Evolutionary conservation across 2,113 vertebrate species (phyloP).

Genomic region (Melierax canorus): DNA sequence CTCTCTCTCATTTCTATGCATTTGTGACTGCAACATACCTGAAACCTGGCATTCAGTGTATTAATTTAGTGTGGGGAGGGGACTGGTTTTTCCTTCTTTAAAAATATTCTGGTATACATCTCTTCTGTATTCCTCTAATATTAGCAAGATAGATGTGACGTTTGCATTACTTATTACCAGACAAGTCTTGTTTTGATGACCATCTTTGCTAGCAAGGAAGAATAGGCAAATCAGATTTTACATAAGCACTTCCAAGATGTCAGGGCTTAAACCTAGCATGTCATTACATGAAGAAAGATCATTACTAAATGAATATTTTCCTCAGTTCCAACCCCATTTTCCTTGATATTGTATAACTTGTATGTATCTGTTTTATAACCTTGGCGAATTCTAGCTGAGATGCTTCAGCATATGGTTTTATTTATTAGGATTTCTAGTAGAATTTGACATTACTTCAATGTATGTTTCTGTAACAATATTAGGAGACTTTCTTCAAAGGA

Average conservation of each 20-base stretch:
- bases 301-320: slow-evolving; percentile 21
- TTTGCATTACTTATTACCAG: slow-evolving; percentile 13
- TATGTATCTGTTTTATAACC: background rate
- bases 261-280: background rate
- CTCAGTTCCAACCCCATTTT: background rate
- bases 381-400: background rate
- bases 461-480: background rate
- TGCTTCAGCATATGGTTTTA: background rate
- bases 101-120: background rate
- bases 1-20: background rate
- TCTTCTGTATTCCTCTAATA: background rate
- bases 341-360: background rate
- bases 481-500: slow-evolving; percentile 15
- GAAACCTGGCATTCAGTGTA: background rate
- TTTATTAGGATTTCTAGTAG: background rate
- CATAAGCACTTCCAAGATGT: slow-evolving; percentile 18
- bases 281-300: background rate
- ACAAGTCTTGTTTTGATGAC: slow-evolving; percentile 40
- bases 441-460: background rate
- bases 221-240: slow-evolving; percentile 35
- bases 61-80: background rate
- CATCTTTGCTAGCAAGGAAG: slow-evolving; percentile 16
- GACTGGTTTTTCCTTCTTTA: background rate
- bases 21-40: slow-evolving; percentile 30
- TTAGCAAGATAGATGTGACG: background rate